phyloP scores from a whole-genome alignment of 2,113 vertebrate genomes.

The Aphelocoma coerulescens region DNA sequence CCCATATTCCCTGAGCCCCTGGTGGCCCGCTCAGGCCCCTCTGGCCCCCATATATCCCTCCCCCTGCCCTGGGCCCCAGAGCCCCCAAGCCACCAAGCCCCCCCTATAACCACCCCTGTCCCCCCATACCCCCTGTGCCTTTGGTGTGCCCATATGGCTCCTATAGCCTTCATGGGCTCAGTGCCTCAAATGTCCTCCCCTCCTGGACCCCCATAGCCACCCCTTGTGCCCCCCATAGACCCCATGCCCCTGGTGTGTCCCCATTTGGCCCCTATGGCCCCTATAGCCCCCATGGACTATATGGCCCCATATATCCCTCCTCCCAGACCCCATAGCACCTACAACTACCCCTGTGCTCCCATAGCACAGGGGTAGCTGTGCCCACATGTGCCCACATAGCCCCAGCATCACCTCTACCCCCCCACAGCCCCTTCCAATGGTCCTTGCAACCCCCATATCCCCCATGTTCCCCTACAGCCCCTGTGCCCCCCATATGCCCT shows the following conservation, averaged over 20 bases:
- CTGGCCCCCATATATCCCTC: not conserved
- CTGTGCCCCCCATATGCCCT: not conserved
- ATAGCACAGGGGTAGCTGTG: too few relatives aligned
- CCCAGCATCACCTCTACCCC: too few relatives aligned
- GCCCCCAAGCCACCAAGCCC: not conserved
- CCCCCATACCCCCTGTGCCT: not conserved
- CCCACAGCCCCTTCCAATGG: not conserved
- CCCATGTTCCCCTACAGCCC: not conserved
- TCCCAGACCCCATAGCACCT: not conserved
- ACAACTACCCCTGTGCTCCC: not conserved
- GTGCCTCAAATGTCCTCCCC: not conserved
- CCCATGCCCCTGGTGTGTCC: not conserved
- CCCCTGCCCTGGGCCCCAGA: not conserved
- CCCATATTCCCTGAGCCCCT: not conserved
- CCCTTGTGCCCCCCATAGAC: not conserved
- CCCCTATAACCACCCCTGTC: too few relatives aligned
- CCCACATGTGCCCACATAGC: too few relatives aligned
- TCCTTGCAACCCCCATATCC: not conserved
- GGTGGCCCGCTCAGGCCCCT: not conserved
- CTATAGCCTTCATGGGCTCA: too few relatives aligned
- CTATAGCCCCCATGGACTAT: not conserved
- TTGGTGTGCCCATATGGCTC: not conserved
- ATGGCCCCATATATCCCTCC: not conserved
- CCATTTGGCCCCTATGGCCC: not conserved
- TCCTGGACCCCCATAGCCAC: not conserved